A percentile compares a stretch with the other conserved stretches of the same genome.
Conservation (phyloP, 2,888 invertebrate species). For the Clusia tigrina region DNA sequence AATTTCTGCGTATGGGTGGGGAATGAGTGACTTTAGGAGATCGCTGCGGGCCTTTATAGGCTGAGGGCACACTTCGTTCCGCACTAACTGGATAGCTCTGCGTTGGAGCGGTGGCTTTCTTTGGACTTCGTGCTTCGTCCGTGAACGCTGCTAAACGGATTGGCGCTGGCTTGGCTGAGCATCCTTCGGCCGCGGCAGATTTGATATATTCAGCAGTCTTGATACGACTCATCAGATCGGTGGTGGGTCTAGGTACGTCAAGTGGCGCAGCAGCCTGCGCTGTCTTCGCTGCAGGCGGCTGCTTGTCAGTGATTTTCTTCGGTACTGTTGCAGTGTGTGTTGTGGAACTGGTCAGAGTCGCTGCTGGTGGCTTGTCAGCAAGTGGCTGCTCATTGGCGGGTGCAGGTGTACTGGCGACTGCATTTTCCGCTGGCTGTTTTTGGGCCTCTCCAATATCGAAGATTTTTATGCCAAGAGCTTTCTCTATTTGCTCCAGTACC, state of each 20-base stretch:
- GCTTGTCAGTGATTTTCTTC: too few species aligned
- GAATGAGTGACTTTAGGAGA: neutral
- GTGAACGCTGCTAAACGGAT: neutral
- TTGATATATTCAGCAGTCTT: conserved; percentile 43
- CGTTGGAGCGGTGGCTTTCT: neutral
- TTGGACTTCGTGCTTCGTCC: neutral
- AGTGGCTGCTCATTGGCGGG: too few species aligned
- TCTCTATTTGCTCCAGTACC: conserved; percentile 57
- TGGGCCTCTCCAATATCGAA: too few species aligned
- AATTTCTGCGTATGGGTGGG: conserved; percentile 23
- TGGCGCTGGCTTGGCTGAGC: neutral
- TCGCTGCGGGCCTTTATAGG: neutral
- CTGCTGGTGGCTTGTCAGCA: too few species aligned
- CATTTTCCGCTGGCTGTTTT: too few species aligned
- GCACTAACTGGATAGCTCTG: neutral
- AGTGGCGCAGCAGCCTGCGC: too few species aligned
- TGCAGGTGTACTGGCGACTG: too few species aligned
- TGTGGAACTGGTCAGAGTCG: too few species aligned
- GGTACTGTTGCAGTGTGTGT: too few species aligned
- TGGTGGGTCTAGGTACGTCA: conserved; percentile 21
- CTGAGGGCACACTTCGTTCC: neutral
- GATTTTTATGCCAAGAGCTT: conserved; percentile 57
- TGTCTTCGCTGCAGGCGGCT: too few species aligned
- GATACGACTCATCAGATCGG: conserved; percentile 42
- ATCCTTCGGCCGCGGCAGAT: conserved; percentile 7